Conservation (phyloP, 1,140 invertebrate genomes). For the Drosophila tsacasi region DNA sequence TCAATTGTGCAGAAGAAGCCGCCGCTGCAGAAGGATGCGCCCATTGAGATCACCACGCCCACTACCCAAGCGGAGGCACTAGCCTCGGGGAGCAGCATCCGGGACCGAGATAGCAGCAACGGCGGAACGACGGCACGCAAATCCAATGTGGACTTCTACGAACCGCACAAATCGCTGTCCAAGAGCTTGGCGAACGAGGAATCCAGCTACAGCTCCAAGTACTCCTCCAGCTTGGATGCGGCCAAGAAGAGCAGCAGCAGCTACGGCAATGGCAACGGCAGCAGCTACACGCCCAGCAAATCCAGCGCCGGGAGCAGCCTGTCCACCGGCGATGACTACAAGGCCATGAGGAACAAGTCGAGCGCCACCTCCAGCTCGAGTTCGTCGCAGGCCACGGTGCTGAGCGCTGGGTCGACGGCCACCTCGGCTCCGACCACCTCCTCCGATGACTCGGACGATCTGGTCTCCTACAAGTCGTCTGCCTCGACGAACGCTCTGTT, state of each 20-base stretch:
- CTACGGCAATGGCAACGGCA: slow-evolving; percentile 33
- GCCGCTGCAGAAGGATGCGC: slow-evolving; percentile 66
- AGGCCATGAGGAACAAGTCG: slow-evolving; percentile 80
- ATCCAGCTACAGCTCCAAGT: slow-evolving; percentile 48
- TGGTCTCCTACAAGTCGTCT: slow-evolving; percentile 82
- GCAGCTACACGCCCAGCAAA: slow-evolving; percentile 58
- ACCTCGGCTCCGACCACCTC: slow-evolving; percentile 81
- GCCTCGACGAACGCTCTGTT: slow-evolving; percentile 79
- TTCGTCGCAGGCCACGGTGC: slow-evolving; percentile 80
- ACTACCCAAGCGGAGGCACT: slow-evolving; percentile 49
- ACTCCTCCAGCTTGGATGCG: slow-evolving; percentile 55
- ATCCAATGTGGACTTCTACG: slow-evolving; percentile 74
- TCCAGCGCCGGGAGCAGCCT: slow-evolving; percentile 8
- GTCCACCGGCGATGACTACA: slow-evolving; percentile 69
- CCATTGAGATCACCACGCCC: slow-evolving; percentile 63
- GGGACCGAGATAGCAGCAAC: slow-evolving; percentile 13
- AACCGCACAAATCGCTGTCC: slow-evolving; percentile 73
- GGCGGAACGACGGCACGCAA: slow-evolving; percentile 41
- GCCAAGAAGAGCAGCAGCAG: slow-evolving; percentile 67
- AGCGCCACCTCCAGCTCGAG: slow-evolving; percentile 81
- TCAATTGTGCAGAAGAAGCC: slow-evolving; percentile 76
- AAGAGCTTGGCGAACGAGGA: slow-evolving; percentile 56
- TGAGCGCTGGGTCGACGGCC: slow-evolving; percentile 80
- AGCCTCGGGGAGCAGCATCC: slow-evolving; percentile 7
- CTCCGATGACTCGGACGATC: slow-evolving; percentile 79